phyloP scores from a whole-genome alignment of 1,140 invertebrate genomes.

The Brachionus rotundiformis region DNA sequence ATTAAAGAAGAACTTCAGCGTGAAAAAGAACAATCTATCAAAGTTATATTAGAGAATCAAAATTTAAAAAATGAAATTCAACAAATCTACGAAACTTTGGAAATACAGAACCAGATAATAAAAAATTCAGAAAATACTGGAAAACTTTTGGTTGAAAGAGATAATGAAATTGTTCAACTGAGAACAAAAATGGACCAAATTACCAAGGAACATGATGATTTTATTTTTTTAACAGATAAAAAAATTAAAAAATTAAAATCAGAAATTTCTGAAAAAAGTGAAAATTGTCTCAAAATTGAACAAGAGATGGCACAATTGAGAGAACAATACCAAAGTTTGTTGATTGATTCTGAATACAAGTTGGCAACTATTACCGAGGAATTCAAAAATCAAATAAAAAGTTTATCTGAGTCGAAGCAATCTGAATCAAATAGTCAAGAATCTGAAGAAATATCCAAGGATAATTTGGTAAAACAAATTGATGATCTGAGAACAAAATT shows the following conservation, averaged over 20 bases:
- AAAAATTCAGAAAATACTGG: not conserved
- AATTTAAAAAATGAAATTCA: conserved; percentile 20
- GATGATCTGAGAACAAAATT: not conserved
- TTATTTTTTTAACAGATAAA: not conserved
- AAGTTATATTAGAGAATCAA: not conserved
- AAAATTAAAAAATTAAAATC: not conserved
- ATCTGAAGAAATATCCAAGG: not conserved
- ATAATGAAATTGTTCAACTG: not conserved
- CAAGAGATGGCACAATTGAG: not conserved
- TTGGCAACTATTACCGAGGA: not conserved
- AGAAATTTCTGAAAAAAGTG: not conserved
- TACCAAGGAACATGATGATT: not conserved
- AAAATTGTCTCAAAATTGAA: not conserved
- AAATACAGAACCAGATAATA: not conserved
- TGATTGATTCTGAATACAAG: not conserved
- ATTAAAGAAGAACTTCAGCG: not conserved
- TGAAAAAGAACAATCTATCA: not conserved
- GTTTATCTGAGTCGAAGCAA: not conserved
- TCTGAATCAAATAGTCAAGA: not conserved
- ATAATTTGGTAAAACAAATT: not conserved
- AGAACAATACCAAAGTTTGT: not conserved
- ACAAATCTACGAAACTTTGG: not conserved
- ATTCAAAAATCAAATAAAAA: not conserved
- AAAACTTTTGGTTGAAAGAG: not conserved
- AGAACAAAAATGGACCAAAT: not conserved